Percentiles rank a stretch among this genome's conserved stretches.
These are phyloP conservation scores for Euproctis similis DNA, from an alignment of 2,888 invertebrate species.

Conservation along the genomic window DNA sequence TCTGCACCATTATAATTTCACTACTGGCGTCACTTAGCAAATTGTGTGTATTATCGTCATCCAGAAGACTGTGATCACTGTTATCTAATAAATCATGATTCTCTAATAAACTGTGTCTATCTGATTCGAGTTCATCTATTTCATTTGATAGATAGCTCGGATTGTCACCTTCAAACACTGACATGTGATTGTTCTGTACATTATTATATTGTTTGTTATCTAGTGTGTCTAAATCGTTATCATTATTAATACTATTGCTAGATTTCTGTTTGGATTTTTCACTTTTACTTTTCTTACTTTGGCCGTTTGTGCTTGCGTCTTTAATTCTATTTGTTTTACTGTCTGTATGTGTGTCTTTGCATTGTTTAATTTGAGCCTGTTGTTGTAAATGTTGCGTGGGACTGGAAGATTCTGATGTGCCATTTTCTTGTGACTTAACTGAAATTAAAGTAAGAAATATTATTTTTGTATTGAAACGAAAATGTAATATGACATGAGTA, in stretches of 20 bases:
- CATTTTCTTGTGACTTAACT: conserved; percentile 72
- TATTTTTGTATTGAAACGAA: too few relatives aligned
- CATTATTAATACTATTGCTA: conserved; percentile 60
- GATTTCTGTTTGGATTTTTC: conserved; percentile 73
- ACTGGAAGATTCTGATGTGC: conserved; percentile 70
- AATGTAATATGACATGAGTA: too few relatives aligned
- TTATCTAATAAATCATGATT: conserved; percentile 64
- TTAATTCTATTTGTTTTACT: conserved; percentile 57
- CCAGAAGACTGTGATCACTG: conserved; percentile 62
- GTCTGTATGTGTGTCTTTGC: conserved; percentile 62
- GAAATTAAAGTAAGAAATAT: conserved; percentile 26
- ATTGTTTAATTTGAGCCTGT: conserved; percentile 65
- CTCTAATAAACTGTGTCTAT: conserved; percentile 66
- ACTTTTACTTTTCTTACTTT: conserved; percentile 58
- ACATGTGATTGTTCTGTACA: conserved; percentile 31
- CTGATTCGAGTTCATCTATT: conserved; percentile 66
- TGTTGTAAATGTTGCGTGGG: conserved; percentile 54
- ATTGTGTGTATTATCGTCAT: conserved; percentile 60
- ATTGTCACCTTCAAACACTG: conserved; percentile 56
- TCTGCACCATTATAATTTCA: conserved; percentile 56
- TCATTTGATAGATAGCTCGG: conserved; percentile 57
- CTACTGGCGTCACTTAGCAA: conserved; percentile 53
- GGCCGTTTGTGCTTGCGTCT: conserved; percentile 66
- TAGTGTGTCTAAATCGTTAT: conserved; percentile 39
- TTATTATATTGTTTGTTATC: conserved; percentile 21